Evolutionary conservation across 2,113 vertebrate species (phyloP), one percentile per base, ranked within the genome.

Genomic region (Microcebus ravelobensis): DNA sequence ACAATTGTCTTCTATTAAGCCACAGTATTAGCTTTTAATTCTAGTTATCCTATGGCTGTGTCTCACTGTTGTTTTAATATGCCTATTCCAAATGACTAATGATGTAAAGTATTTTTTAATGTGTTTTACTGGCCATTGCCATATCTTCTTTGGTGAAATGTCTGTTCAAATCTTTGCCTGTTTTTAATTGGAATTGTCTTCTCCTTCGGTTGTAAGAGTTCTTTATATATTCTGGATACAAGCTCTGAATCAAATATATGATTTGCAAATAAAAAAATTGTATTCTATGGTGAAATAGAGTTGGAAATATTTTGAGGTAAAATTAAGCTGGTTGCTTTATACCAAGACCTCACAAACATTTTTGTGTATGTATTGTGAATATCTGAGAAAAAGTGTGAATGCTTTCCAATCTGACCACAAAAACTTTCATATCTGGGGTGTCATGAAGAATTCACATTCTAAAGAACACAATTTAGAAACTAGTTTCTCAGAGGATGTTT

Each of bases 361-460:
- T 25, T 50, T 61, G 23, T 42, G 31, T 20, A 81, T 42, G 1
- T 4, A 76, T 36, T 48, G 0, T 70, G 21, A 87, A 36, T 87
- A 65, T 45, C 42, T 55, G n/a, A 70, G 14, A 61, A 57, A 90
- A 90, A 6, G 0, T 77, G 31, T 52, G 8, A 84, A 92, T 67
- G 13, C 61, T 95, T 89, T 74, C 42, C 34, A 50, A 87, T 25
- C 29, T 87, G 21, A 86, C 25, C 17, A 23, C 13, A 29, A 36
- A 82, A 65, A 12, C 39, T 95, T 84, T 94, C 27, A 96, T 86
- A 96, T 93, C 59, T 85, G 42, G 17, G 9, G 14, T 17, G 29
- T 11, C 25, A 42, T 7, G 52, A 39, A 70, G 5, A 88, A 81
- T 34, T 76, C 18, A 36, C 21, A 1, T 59, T 85, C 29, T 42